A percentile compares a stretch with the other conserved stretches of the same genome.
Evolutionary conservation across 1,140 invertebrate species (phyloP).

Genomic region (Antheraea mylitta): DNA sequence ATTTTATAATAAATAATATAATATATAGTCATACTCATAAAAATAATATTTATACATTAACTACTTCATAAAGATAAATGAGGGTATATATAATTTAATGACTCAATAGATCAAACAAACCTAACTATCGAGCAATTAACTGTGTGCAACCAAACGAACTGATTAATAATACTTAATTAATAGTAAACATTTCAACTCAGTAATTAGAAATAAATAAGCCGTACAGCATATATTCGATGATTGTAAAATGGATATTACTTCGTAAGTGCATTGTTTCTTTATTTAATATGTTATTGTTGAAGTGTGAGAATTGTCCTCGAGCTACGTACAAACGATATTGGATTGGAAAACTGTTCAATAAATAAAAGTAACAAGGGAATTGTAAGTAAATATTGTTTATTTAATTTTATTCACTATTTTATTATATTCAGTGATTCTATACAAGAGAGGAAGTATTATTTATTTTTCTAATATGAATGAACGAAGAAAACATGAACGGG

Average conservation of each 20-base stretch:
- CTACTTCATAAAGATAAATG: neutral
- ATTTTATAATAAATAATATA: no score
- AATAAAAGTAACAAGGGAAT: neutral
- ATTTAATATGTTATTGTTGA: neutral
- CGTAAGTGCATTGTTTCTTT: neutral
- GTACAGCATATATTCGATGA: neutral
- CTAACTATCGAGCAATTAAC: neutral
- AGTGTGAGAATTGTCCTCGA: neutral
- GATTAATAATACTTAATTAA: neutral
- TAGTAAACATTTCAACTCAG: neutral
- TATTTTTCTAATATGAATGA: neutral
- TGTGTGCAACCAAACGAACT: neutral
- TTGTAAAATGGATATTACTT: neutral
- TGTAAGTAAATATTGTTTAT: neutral
- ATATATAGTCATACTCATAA: neutral
- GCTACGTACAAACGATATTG: neutral
- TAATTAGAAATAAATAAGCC: neutral
- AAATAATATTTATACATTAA: neutral
- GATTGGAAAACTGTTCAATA: neutral
- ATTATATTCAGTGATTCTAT: neutral
- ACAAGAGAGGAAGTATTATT: neutral
- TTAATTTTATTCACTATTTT: neutral
- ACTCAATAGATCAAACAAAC: neutral
- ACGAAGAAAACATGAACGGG: neutral
- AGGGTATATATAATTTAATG: neutral